Conservation (phyloP, 2,113 vertebrate genomes). For the Channa maculata region DNA sequence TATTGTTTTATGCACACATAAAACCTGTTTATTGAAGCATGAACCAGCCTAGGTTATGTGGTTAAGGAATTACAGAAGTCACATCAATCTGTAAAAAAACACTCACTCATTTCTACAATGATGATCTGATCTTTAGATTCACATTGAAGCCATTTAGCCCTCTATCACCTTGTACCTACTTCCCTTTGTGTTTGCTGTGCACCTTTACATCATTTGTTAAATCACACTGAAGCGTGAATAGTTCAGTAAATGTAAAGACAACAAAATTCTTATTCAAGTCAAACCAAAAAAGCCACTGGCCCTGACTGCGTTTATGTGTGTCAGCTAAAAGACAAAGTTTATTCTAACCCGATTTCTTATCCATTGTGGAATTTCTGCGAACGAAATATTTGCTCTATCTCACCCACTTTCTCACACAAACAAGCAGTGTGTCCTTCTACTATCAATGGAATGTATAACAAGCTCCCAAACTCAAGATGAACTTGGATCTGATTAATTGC, state of each 20-base stretch:
- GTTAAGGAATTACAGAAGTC: no score
- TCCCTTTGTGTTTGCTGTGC: no score
- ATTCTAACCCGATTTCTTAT: slow-evolving; percentile 30
- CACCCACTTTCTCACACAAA: background rate
- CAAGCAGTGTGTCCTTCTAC: slow-evolving; percentile 27
- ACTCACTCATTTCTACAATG: no score
- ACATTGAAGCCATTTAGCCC: no score
- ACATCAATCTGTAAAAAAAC: no score
- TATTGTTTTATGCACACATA: no score
- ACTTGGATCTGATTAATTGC: slow-evolving; percentile 36
- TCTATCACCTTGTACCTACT: no score
- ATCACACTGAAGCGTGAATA: background rate
- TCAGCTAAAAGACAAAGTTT: slow-evolving; percentile 23
- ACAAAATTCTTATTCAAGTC: background rate
- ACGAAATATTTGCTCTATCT: slow-evolving; percentile 4
- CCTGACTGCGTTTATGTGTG: slow-evolving; percentile 16
- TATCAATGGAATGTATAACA: slow-evolving; percentile 63
- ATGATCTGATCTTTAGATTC: no score
- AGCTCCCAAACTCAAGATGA: slow-evolving; percentile 20
- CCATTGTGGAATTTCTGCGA: slow-evolving; percentile 23
- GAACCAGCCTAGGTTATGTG: no score
- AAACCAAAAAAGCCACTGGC: slow-evolving; percentile 10
- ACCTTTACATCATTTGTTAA: background rate
- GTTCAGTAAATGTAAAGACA: no score
- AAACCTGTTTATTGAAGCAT: no score